Base-by-base conservation (phyloP, 1,140 invertebrate species). In the Heliconius melpomene region DNA sequence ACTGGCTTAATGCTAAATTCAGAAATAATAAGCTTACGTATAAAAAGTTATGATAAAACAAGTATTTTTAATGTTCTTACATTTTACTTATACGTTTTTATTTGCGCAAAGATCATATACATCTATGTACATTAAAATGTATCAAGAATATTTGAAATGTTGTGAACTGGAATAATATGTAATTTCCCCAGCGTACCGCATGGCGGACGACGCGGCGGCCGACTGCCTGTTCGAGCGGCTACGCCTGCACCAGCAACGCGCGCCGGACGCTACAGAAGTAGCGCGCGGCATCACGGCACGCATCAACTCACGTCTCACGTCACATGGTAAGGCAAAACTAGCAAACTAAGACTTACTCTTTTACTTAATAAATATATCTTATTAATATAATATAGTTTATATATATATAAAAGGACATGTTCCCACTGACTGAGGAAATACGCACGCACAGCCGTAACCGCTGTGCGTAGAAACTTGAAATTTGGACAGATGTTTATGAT, bases 241-340 rank as follows among this genome's bases (percentile, higher is more conserved):
- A 9, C 89, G 91, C 60, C 78, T 88, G 77, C 88, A 89, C 77
- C 91, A 92, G 81, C 91, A 90, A 78, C 91, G 93, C 7, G 85
- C 93, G 38, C 94, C 95, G n/a, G 95, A 96, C 82, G 90, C 93
- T 83, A 87, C 91, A 8, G 95, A 96, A 78, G 90, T 93, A 23
- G 92, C 95, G 77, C 91, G 95, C 32, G 91, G 91, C 40, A 90
- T 95, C 77, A 92, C 94, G 52, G 91, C 95, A 9, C 93, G 95
- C 80, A 94, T 96, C 87, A 95, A 95, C 84, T 90, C 94, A 18
- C 93, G 95, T 5, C 87, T 95, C 83, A 95, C 95, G 5, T 95
- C 95, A 46, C 94, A 95, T 83, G 95, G 95, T 96, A 92, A 86
- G 50, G 26, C 50, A 6, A 20, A 20, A 7, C 6, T 52, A 52